These are phyloP conservation scores for Dicrostonyx torquatus DNA, from an alignment of 2,797 vertebrate genomes.

Conservation along the genomic window DNA sequence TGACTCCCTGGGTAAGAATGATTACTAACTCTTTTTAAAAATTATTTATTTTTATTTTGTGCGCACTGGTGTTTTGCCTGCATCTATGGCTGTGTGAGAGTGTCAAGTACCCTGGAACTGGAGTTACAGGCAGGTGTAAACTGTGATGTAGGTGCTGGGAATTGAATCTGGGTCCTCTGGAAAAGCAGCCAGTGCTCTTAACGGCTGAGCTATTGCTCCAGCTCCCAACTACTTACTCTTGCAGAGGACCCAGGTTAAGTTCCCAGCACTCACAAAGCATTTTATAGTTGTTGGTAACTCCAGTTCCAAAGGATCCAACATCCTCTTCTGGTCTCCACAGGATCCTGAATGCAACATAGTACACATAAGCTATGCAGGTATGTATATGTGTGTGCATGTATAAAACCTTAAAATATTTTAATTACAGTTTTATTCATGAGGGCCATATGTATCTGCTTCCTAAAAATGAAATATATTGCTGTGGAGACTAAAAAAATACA, in stretches of 20 bases:
- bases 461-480: not conserved
- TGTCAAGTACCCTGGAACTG: too few relatives aligned
- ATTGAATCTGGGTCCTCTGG: too few relatives aligned
- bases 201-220: too few relatives aligned
- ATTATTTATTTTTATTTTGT: too few relatives aligned
- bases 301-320: not conserved
- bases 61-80: too few relatives aligned
- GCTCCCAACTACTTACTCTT: not conserved
- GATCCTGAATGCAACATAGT: not conserved
- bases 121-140: too few relatives aligned
- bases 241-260: not conserved
- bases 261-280: not conserved
- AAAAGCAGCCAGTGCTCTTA: too few relatives aligned
- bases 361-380: not conserved
- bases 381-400: too few relatives aligned
- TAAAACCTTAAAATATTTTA: not conserved
- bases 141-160: too few relatives aligned
- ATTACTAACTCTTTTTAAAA: not conserved
- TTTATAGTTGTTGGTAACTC: not conserved
- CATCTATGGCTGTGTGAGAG: too few relatives aligned
- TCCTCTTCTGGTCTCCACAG: not conserved
- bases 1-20: not conserved
- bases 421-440: not conserved
- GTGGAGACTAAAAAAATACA: not conserved
- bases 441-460: not conserved